phyloP scores from a whole-genome alignment of 2,113 vertebrate species.

The Gopherus evgoodei region DNA sequence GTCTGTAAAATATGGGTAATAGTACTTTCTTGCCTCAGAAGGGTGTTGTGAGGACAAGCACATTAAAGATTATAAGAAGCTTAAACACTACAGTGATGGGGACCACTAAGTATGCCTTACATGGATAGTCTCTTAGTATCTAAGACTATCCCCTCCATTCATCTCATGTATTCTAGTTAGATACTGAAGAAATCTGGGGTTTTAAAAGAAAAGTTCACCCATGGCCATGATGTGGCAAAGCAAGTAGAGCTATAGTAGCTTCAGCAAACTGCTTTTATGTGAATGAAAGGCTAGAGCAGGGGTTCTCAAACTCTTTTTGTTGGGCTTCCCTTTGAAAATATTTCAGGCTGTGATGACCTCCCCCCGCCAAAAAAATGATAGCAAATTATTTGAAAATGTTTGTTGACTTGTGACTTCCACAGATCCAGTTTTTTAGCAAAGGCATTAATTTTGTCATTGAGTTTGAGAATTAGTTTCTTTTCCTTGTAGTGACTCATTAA shows the following conservation, averaged over 20 bases:
- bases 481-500: too few species aligned
- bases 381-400: too few species aligned
- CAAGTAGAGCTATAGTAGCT: neutral
- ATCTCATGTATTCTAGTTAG: constrained; percentile 6
- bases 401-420: too few species aligned
- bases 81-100: neutral
- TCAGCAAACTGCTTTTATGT: neutral
- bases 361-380: too few species aligned
- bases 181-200: constrained; percentile 27
- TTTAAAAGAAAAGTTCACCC: neutral
- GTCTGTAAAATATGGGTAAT: neutral
- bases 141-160: constrained; percentile 16
- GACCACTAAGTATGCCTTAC: neutral
- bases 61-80: neutral
- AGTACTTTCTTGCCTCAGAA: neutral
- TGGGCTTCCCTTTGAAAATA: too few species aligned
- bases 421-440: too few species aligned
- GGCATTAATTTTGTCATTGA: too few species aligned
- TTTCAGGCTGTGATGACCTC: too few species aligned
- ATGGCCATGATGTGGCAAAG: neutral
- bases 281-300: neutral
- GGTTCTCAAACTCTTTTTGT: too few species aligned
- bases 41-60: neutral
- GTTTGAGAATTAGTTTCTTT: too few species aligned
- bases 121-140: neutral